Percentiles rank a stretch among this genome's conserved stretches.
These are phyloP conservation scores for Lamprotornis superbus DNA, from an alignment of 2,113 vertebrate genomes.

Conservation along the genomic window DNA sequence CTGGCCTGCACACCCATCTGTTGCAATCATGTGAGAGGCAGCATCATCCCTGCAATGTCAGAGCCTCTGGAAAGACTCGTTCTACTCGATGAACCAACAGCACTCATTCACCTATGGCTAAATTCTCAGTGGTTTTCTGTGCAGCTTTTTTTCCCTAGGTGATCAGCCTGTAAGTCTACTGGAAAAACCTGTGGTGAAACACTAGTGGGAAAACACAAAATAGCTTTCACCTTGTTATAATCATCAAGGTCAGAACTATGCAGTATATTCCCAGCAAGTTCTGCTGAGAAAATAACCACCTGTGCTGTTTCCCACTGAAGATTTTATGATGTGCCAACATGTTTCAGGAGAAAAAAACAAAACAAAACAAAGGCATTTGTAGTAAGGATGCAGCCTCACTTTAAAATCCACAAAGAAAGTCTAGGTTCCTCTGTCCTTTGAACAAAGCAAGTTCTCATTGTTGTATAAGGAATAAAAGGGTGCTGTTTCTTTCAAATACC, in stretches of 20 bases:
- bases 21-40: constrained; percentile 17
- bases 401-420: not conserved
- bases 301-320: not conserved
- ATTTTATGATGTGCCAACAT: not conserved
- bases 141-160: not conserved
- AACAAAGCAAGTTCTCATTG: not conserved
- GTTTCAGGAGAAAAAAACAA: not conserved
- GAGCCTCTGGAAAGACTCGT: constrained; percentile 49
- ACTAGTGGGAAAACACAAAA: not conserved
- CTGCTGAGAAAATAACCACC: not conserved
- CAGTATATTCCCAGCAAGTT: not conserved
- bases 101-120: not conserved
- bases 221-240: not conserved
- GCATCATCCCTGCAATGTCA: not conserved
- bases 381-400: not conserved
- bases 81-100: constrained; percentile 13
- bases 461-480: not conserved
- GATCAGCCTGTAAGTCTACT: not conserved
- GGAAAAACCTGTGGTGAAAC: constrained; percentile 33
- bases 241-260: not conserved
- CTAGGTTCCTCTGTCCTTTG: not conserved
- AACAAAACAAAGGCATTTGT: not conserved
- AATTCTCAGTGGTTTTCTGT: not conserved
- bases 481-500: not conserved
- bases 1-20: constrained; percentile 2